These are phyloP conservation scores for Prunella fulvescens DNA, from an alignment of 2,113 vertebrate species.

Conservation along the genomic window DNA sequence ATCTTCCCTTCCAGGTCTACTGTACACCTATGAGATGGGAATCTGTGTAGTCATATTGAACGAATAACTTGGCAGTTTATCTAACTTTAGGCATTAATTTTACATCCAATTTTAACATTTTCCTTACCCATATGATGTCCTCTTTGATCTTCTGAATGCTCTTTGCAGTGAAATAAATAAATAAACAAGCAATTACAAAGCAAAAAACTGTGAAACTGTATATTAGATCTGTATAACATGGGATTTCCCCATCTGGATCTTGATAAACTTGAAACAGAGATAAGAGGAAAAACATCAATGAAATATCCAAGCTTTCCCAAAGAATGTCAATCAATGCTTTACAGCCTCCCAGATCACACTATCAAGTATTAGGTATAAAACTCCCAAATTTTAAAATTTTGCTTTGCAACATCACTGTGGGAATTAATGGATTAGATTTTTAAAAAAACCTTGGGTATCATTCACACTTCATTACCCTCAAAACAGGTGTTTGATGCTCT, in stretches of 20 bases:
- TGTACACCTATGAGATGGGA: background rate
- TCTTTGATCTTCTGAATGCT: background rate
- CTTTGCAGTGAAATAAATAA: background rate
- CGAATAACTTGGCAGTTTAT: background rate
- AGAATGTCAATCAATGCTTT: background rate
- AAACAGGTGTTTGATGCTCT: background rate
- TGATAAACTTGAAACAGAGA: background rate
- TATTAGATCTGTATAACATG: background rate
- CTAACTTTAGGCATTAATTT: background rate
- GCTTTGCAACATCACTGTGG: background rate
- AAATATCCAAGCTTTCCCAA: background rate
- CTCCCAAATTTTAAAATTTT: background rate
- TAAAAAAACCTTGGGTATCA: background rate
- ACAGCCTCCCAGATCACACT: background rate
- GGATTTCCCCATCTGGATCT: background rate
- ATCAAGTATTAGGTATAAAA: background rate
- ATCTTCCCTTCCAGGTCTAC: background rate
- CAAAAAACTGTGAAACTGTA: background rate
- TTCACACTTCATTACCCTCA: background rate
- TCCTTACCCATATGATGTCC: background rate
- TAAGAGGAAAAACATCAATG: background rate
- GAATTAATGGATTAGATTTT: background rate
- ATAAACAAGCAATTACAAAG: background rate
- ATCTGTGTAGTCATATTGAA: background rate
- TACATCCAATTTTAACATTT: background rate